Base-by-base conservation (phyloP, 2,888 invertebrate species). In the Eurytoma adleriae region DNA sequence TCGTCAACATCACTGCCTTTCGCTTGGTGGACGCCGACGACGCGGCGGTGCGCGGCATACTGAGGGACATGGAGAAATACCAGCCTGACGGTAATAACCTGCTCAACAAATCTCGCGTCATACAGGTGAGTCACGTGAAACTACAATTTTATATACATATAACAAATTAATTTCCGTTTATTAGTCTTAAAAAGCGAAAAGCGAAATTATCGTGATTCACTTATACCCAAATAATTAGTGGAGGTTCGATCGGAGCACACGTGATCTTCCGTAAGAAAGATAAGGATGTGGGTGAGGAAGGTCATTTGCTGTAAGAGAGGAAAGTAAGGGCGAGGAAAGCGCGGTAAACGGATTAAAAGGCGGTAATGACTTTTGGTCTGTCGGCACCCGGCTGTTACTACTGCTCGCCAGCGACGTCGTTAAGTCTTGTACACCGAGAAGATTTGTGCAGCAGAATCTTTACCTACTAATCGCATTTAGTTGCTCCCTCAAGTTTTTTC, bases 1-100 rank as follows among this genome's bases (percentile, higher is more conserved):
- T 94, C 87, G 95, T 95, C 83, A 95, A 95, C 90, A 94, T 95
- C 91, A 95, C 95, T 78, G 94, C 95, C 79, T 95, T 95, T 88
- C 92, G 96, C 84, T 92, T 96, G 83, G 95, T 95, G 70, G 95
- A 95, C 88, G 92, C 93, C 27, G 93, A 93, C 78, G 94, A 95
- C 89, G 91, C 94, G 13, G 92, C 92, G n/a, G 94, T 95, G 5
- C 92, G 93, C 83, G 93, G 94, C 84, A 92, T 94, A 78, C 90
- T 95, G n/a, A 93, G 94, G 85, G 95, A 95, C 85, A 95, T 96
- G 94, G 93, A 94, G 83, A 92, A 92, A 81, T 95, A 94, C 88
- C 93, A 94, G 85, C 92, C 92, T 7, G 89, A 91, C 13, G 92
- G 92, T 82, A 90, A 91, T 84, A 89, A 90, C 80, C 90, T 92